Evolutionary conservation across 2,888 invertebrate genomes (phyloP).

Genomic region (Drosophila recens): DNA sequence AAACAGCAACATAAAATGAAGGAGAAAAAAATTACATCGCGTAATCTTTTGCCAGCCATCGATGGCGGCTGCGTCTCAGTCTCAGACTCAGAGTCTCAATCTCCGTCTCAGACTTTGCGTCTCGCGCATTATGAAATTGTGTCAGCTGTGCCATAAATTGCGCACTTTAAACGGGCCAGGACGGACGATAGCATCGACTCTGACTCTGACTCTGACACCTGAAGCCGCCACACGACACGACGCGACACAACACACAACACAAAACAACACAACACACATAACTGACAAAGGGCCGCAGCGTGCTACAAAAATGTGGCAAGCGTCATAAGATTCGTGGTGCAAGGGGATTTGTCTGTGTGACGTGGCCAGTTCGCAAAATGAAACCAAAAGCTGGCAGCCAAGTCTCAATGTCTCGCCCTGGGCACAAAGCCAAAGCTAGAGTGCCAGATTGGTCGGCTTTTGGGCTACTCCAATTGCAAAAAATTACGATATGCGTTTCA

Average conservation of each 20-base stretch:
- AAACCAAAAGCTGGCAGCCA: slow-evolving; percentile 57
- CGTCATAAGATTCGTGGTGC: slow-evolving; percentile 24
- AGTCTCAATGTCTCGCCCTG: slow-evolving; percentile 38
- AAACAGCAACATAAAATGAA: background rate
- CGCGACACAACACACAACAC: slow-evolving; percentile 23
- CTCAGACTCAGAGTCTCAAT: slow-evolving; percentile 1
- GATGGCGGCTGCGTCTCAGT: slow-evolving; percentile 23
- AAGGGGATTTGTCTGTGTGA: background rate
- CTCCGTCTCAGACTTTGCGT: slow-evolving; percentile 43
- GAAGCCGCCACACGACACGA: slow-evolving; percentile 42
- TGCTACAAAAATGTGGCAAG: slow-evolving; percentile 46
- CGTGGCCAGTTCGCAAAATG: slow-evolving; percentile 34
- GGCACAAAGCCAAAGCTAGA: background rate
- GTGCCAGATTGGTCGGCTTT: slow-evolving; percentile 1
- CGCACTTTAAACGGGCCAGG: slow-evolving; percentile 65
- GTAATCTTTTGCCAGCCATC: slow-evolving; percentile 59
- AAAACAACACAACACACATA: slow-evolving; percentile 15
- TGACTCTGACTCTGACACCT: slow-evolving; percentile 55
- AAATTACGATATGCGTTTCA: slow-evolving; percentile 68
- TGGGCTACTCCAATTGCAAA: slow-evolving; percentile 67
- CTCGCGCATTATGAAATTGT: slow-evolving; percentile 75
- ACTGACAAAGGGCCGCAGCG: slow-evolving; percentile 49
- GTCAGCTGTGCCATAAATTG: slow-evolving; percentile 77
- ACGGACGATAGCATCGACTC: slow-evolving; percentile 48
- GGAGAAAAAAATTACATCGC: slow-evolving; percentile 40